Percentiles rank a stretch among this genome's conserved stretches.
phyloP scores from a whole-genome alignment of 92 coral and sea anemone species.

The Epizoanthus illoricatus region DNA sequence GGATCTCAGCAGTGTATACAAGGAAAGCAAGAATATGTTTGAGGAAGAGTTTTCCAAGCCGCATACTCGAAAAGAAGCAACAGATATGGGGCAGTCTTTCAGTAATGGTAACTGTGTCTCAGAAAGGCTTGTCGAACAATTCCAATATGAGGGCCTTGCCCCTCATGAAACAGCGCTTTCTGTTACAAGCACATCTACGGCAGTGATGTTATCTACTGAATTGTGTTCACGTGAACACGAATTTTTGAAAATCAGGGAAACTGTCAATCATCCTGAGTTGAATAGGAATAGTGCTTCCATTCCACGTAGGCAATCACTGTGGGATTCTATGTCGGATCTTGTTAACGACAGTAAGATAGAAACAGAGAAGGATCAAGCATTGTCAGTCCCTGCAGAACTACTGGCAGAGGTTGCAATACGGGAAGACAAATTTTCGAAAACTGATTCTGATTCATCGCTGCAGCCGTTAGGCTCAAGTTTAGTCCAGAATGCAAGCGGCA shows the following conservation, averaged over 20 bases:
- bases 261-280: background rate
- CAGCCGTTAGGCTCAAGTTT: background rate
- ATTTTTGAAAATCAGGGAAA: background rate
- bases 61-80: background rate
- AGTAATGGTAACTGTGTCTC: background rate
- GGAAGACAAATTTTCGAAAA: background rate
- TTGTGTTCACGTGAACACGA: background rate
- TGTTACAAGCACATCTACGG: background rate
- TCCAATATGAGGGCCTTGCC: background rate
- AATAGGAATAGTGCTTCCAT: background rate
- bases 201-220: background rate
- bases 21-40: background rate
- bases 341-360: background rate
- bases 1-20: background rate
- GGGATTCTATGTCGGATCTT: conserved; percentile 9
- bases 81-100: background rate
- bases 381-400: background rate
- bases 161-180: background rate
- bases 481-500: background rate
- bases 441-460: background rate
- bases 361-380: background rate
- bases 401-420: background rate
- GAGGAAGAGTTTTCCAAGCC: background rate
- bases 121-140: background rate
- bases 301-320: conserved; percentile 2